Evolutionary conservation across 1,140 invertebrate genomes (phyloP), one percentile per base, ranked within the genome.

Genomic region (Magallana angulata): DNA sequence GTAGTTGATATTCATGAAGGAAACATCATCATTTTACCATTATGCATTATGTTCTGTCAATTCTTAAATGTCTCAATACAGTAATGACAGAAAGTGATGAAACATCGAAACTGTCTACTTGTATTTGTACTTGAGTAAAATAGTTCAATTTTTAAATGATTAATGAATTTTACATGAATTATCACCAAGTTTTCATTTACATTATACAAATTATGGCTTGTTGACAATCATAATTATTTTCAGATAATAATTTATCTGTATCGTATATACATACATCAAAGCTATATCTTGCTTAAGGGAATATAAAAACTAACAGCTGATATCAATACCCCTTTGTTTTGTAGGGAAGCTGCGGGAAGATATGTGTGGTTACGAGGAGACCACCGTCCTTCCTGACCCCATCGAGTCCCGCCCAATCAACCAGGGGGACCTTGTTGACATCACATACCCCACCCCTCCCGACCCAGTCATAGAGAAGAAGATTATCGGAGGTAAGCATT

Each of bases 291-390:
- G n/a, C 60, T 16, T 0, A 12, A 62, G 12, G 12, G n/a, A 62
- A 62, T 16, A 62, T 9, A n/a, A 62, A 62, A 62, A 1, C 2
- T 16, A 12, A 62, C 60, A 62, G 60, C 14, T 24, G 12, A 62
- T 62, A 5, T n/a, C n/a, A 12, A 12, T 6, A 62, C 14, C n/a
- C 14, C n/a, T 62, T 62, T 11, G 5, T 16, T 1, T 16, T 62
- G 11, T 88, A 94, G 92, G 90, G 89, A 88, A 89, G 59, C 83
- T 92, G 59, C 87, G 90, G 56, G 93, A 94, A 68, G 93, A 94
- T 89, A 94, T 94, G 93, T 94, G 94, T 91, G 93, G 93, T 11
- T 94, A 94, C 91, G 94, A 94, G 88, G 94, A 94, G 82, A 90
- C 93, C 30, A 94, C 93, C 7, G 91, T 92, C 9, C 83, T 90